Base-by-base conservation (phyloP, 1,140 invertebrate genomes). In the Drosophila pandora region DNA sequence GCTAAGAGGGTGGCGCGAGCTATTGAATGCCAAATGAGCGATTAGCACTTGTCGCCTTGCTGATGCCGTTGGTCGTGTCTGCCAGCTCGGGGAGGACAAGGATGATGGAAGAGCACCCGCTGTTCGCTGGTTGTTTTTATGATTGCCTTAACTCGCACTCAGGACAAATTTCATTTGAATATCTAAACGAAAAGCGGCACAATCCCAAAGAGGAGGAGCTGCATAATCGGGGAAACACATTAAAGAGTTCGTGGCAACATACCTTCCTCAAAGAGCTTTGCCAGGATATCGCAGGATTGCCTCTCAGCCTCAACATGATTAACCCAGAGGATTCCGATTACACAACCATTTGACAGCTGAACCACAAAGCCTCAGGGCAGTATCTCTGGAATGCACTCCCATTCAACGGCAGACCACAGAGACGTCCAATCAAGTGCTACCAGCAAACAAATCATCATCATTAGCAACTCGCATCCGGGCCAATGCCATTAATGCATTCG, bases 11-110 rank as follows among this genome's bases (percentile, higher is more conserved):
- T 2, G 61, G 32, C 63, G 60, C 55, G 47, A 63, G 56, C 77
- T 80, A 80, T 80, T 80, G 78, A 80, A 80, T 80, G 77, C 71
- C 71, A 76, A 80, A 80, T 80, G 77, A 80, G 78, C 77, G 77
- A 80, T 80, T 80, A 80, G 77, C 77, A 76, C 77, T 70, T 71
- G 71, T 79, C 75, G 52, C 30, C 47, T 45, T 55, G 54, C 59
- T 61, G 56, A 60, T 48, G 45, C 52, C 56, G 69, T 70, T 70
- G 23, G 55, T 55, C 48, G 56, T 56, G 70, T 64, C 47, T 73
- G 37, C 21, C 69, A 64, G 52, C 17, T 0, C 2, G 37, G 45
- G 41, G 60, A 48, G 28, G 62, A 69, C 61, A 30, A 69, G 48
- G 64, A 69, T 48, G 63, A 10, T 21, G 17, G 48, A 68, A 50